Evolutionary conservation across 1,140 invertebrate species (phyloP).

Genomic region (Formica exsecta): DNA sequence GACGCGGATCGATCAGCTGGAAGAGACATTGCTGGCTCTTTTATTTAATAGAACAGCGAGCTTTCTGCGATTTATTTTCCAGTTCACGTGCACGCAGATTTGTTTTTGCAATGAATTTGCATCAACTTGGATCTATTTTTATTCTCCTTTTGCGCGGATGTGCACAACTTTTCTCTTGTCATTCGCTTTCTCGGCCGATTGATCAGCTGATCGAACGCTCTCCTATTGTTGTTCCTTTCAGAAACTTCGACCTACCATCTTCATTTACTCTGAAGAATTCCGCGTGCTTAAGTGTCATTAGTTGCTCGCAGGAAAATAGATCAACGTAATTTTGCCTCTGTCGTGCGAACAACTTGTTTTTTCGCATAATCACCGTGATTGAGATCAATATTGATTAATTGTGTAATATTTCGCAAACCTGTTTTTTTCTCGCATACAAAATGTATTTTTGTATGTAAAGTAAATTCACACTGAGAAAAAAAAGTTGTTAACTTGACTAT

Average conservation of each 20-base stretch:
- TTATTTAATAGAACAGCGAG: neutral
- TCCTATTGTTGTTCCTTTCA: slow-evolving; percentile 9
- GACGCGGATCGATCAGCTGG: neutral
- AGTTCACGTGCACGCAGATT: neutral
- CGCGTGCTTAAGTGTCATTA: neutral
- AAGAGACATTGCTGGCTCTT: neutral
- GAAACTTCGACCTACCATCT: slow-evolving; percentile 20
- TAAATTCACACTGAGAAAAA: too few relatives aligned
- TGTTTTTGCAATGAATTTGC: slow-evolving; percentile 34
- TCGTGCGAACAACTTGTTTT: neutral
- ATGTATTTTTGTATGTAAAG: neutral
- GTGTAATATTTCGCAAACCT: neutral
- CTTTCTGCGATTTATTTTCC: neutral
- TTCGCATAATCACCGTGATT: neutral
- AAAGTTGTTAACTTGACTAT: too few relatives aligned
- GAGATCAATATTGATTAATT: neutral
- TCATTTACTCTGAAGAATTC: neutral
- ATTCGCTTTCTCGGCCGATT: slow-evolving; percentile 54
- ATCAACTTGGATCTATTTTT: slow-evolving; percentile 50
- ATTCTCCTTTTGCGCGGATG: slow-evolving; percentile 33
- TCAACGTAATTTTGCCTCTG: neutral
- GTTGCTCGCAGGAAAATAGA: neutral
- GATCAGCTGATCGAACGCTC: slow-evolving; percentile 45
- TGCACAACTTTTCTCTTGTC: slow-evolving; percentile 14
- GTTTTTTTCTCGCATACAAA: neutral